Evolutionary conservation across 2,888 invertebrate species (phyloP).

Genomic region (Drosophila niveifrons): DNA sequence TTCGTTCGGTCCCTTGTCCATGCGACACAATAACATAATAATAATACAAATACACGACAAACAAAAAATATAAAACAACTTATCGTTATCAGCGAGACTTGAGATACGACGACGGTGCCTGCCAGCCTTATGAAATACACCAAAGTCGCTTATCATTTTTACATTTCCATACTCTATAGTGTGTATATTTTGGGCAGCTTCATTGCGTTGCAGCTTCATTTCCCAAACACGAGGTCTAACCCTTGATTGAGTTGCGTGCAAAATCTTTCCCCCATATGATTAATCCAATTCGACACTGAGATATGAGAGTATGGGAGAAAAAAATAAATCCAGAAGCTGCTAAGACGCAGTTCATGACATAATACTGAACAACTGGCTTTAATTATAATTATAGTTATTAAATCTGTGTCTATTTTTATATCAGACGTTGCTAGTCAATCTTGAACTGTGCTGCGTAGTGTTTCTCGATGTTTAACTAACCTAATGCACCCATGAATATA

Average conservation of each 20-base stretch:
- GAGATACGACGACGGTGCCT: conserved; percentile 46
- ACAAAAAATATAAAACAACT: conserved; percentile 36
- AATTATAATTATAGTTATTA: conserved; percentile 29
- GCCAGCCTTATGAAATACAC: conserved; percentile 44
- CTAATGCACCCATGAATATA: conserved; percentile 25
- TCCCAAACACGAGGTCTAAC: not conserved
- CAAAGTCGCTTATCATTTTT: conserved; percentile 47
- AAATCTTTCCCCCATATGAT: conserved; percentile 11
- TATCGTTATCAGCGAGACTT: conserved; percentile 63
- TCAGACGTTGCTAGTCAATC: not conserved
- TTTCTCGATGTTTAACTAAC: conserved; percentile 10
- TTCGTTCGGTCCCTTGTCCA: not conserved
- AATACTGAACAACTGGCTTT: not conserved
- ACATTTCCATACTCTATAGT: conserved; percentile 18
- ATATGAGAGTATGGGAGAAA: conserved; percentile 7
- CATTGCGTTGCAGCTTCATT: not conserved
- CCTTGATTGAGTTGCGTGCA: conserved; percentile 36
- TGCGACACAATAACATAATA: conserved; percentile 4
- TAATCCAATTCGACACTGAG: conserved; percentile 29
- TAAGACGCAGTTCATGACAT: conserved; percentile 7
- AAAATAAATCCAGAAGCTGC: not conserved
- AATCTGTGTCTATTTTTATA: conserved; percentile 13
- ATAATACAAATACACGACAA: conserved; percentile 26
- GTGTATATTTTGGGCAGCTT: not conserved
- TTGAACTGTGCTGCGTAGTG: conserved; percentile 13